Conservation (phyloP, 2,888 invertebrate species). For the Leptinotarsa haldemani region DNA sequence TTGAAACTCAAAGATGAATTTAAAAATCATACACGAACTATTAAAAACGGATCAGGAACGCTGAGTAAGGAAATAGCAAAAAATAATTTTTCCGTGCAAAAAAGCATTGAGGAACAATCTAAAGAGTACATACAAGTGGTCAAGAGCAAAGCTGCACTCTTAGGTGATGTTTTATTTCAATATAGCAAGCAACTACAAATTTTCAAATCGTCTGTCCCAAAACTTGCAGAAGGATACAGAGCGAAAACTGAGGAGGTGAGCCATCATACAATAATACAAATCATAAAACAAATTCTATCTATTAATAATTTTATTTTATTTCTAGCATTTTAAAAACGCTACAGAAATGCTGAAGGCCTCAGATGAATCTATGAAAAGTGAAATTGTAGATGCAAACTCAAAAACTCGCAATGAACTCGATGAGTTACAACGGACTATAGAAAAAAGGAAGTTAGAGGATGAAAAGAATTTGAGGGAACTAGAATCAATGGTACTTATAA, state of each 20-base stretch:
- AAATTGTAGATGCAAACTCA: slow-evolving; percentile 15
- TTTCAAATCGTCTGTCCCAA: slow-evolving; percentile 25
- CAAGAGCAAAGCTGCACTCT: slow-evolving; percentile 17
- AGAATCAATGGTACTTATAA: slow-evolving; percentile 22
- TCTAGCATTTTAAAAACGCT: slow-evolving; percentile 29
- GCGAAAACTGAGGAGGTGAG: slow-evolving; percentile 31
- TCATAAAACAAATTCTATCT: background rate
- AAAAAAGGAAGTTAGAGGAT: slow-evolving; percentile 20
- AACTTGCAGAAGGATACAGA: slow-evolving; percentile 23
- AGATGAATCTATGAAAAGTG: slow-evolving; percentile 8
- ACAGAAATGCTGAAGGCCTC: slow-evolving; percentile 16
- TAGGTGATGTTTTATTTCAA: slow-evolving; percentile 22
- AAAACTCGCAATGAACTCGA: slow-evolving; percentile 10
- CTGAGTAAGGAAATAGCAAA: slow-evolving; percentile 7
- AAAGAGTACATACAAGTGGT: slow-evolving; percentile 22
- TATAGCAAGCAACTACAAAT: slow-evolving; percentile 22
- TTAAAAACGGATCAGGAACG: slow-evolving; percentile 20
- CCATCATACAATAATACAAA: background rate
- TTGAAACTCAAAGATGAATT: slow-evolving; percentile 14
- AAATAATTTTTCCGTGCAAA: slow-evolving; percentile 23
- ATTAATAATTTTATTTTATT: background rate
- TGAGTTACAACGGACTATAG: background rate
- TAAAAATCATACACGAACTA: background rate
- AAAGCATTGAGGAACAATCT: slow-evolving; percentile 11
- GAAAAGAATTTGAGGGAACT: slow-evolving; percentile 23